These are phyloP conservation scores for Australoheros facetus DNA, from an alignment of 2,797 vertebrate genomes.

Conservation along the genomic window DNA sequence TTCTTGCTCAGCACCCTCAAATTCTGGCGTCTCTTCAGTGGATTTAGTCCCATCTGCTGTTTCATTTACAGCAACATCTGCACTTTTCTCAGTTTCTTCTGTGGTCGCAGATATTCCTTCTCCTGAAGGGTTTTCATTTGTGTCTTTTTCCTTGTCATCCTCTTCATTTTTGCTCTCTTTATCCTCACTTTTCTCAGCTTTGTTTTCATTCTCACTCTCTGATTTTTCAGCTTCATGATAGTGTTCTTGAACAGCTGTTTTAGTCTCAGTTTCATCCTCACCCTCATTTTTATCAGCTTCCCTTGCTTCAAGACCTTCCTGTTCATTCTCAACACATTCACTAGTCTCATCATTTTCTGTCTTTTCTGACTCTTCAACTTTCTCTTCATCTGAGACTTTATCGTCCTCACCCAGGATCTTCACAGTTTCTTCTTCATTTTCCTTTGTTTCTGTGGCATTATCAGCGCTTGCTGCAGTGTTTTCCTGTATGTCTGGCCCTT, in stretches of 20 bases:
- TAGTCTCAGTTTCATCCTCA: background rate
- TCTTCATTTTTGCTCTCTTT: conserved; percentile 6
- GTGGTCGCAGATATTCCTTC: conserved; percentile 4
- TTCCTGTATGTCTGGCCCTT: conserved; percentile 12
- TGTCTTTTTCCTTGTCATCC: background rate
- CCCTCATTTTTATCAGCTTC: conserved; percentile 18
- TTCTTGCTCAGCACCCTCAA: conserved; percentile 12
- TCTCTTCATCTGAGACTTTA: conserved; percentile 19
- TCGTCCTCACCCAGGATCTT: conserved; percentile 10
- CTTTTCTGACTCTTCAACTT: conserved; percentile 15
- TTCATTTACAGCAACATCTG: conserved; percentile 2
- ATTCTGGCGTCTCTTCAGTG: conserved; percentile 1
- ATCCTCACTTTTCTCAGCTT: conserved; percentile 9
- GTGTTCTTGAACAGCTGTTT: conserved; percentile 17
- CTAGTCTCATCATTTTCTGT: conserved; percentile 5
- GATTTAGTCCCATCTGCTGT: conserved; percentile 5
- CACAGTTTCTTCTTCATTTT: conserved; percentile 34
- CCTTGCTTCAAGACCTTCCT: conserved; percentile 23
- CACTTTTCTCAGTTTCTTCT: conserved; percentile 23
- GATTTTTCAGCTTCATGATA: conserved; percentile 11
- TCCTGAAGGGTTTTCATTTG: background rate
- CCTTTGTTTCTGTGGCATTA: conserved; percentile 18
- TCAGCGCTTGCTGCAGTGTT: conserved; percentile 5
- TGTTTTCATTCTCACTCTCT: conserved; percentile 12
- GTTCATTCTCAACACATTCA: conserved; percentile 9